phyloP scores from a whole-genome alignment of 1,140 invertebrate species.

The Nebria ingens region DNA sequence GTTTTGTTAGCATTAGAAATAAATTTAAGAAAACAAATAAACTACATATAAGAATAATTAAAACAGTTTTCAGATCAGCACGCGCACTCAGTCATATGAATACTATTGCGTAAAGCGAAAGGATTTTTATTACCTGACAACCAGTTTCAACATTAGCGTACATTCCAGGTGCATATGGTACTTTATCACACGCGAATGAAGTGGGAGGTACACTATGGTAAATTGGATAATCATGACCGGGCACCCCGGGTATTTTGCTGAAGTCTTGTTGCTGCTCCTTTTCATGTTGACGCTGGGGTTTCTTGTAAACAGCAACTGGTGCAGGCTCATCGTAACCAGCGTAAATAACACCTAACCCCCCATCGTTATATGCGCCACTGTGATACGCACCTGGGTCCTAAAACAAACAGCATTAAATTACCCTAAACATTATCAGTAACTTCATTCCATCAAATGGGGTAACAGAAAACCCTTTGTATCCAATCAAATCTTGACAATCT shows the following conservation, averaged over 20 bases:
- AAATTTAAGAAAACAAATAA: not conserved
- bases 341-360: not conserved
- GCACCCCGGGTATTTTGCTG: constrained; percentile 62
- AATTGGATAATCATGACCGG: constrained; percentile 68
- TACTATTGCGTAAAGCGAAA: not conserved
- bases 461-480: no score
- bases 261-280: constrained; percentile 64
- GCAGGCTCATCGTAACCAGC: not conserved
- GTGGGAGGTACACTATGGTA: constrained; percentile 65
- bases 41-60: not conserved
- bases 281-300: constrained; percentile 32
- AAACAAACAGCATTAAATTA: no score
- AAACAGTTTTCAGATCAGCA: no score
- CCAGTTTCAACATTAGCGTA: constrained; percentile 79
- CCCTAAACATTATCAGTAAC: no score
- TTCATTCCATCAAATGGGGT: no score
- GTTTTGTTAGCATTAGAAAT: no score
- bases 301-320: constrained; percentile 1
- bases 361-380: not conserved
- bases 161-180: constrained; percentile 69
- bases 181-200: constrained; percentile 63
- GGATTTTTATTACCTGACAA: constrained; percentile 52
- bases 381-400: not conserved
- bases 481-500: no score
- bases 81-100: no score